Conservation (phyloP, 2,797 vertebrate genomes). For the Loriculus beryllinus region DNA sequence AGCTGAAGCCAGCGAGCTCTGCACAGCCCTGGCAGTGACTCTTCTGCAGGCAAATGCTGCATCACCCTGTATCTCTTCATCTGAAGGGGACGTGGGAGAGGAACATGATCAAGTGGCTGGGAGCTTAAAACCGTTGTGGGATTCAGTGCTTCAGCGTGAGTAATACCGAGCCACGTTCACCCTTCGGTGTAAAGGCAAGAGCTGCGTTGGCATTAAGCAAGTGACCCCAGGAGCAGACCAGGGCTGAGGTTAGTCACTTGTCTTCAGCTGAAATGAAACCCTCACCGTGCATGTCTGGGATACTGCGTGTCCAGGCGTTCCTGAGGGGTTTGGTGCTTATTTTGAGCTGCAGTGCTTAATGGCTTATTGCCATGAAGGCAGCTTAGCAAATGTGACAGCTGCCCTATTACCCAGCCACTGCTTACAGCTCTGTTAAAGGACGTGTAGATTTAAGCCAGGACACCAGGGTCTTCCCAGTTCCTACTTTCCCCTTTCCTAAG, state of each 20-base stretch:
- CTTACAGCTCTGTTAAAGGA: not conserved
- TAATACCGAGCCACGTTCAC: not conserved
- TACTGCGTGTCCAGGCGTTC: not conserved
- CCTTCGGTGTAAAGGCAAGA: not conserved
- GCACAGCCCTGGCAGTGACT: slow-evolving; percentile 57
- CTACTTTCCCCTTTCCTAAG: not conserved
- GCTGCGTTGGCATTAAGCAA: not conserved
- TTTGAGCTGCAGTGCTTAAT: slow-evolving; percentile 19
- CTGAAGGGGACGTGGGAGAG: slow-evolving; percentile 57
- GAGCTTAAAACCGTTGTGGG: slow-evolving; percentile 33
- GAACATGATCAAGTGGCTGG: slow-evolving; percentile 27
- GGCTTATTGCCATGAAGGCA: slow-evolving; percentile 23
- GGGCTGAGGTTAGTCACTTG: not conserved
- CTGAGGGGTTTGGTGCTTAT: slow-evolving; percentile 8
- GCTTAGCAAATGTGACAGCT: slow-evolving; percentile 51
- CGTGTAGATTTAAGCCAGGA: slow-evolving; percentile 5
- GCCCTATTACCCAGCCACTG: slow-evolving; percentile 20
- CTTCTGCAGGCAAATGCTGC: slow-evolving; percentile 62
- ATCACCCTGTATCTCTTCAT: slow-evolving; percentile 50
- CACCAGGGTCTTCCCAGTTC: not conserved
- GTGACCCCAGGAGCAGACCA: not conserved
- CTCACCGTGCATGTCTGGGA: not conserved
- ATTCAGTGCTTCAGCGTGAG: slow-evolving; percentile 28
- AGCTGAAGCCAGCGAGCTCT: slow-evolving; percentile 1
- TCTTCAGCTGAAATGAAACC: not conserved